Base-by-base conservation (phyloP, 2,888 invertebrate genomes). In the Lysandra coridon region DNA sequence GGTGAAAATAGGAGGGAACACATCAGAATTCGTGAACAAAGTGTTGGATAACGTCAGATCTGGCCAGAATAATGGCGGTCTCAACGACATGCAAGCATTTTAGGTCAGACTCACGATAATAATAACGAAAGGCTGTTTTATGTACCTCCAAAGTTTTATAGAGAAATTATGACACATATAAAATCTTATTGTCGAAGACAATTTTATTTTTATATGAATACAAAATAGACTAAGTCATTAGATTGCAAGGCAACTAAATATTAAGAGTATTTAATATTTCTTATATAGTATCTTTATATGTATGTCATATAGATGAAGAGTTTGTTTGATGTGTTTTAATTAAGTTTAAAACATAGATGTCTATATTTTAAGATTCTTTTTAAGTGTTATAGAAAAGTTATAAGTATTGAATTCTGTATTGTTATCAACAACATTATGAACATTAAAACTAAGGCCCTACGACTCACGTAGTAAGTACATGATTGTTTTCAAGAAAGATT, bases 1-100 rank as follows among this genome's bases (percentile, higher is more conserved):
- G 92, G 92, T 97, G 79, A 97, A 96, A 95, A 98, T 99, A 88
- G 99, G 98, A 78, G 99, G 98, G 79, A 96, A 97, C 85, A 97
- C 98, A 77, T 98, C 99, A 14, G 99, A 99, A 85, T 99, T 97
- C 91, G 99, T 99, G 69, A 99, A 99, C 91, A 97, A 96, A 92
- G 97, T 99, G 80, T 94, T 99, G 91, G 98, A 98, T 81, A 98
- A 97, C 89, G 97, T 98, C 79, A 97, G 96, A 91, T 93, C 95
- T 81, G 98, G 98, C 57, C 96, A 97, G 86, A 95, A 96, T 79
- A 96, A 96, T 84, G 97, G 97, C 83, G 97, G 97, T 79, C 92
- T 98, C 82, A 96, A 97, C 85, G 97, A 98, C 83, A 93, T 97
- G 85, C 96, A 96, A 87, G 86, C 83, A 83, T 84, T 84, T 49